A percentile compares a stretch with the other conserved stretches of the same genome.
These are phyloP conservation scores for Anniella stebbinsi DNA, from an alignment of 2,797 vertebrate genomes.

Conservation along the genomic window DNA sequence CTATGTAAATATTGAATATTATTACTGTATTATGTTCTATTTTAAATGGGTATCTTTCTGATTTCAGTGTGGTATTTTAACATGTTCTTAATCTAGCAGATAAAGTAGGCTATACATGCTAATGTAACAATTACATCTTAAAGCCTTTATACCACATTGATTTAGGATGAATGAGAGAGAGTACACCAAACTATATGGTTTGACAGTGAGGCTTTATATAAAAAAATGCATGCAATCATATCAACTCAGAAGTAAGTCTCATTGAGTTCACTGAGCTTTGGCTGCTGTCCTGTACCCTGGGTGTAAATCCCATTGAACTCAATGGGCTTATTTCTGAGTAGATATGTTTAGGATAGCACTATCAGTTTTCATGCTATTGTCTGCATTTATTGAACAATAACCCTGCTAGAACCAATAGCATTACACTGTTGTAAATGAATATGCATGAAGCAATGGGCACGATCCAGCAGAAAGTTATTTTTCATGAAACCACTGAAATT, in stretches of 20 bases:
- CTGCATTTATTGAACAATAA: neutral
- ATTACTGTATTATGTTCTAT: neutral
- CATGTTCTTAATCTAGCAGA: neutral
- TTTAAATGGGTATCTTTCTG: neutral
- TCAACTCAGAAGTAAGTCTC: too few relatives aligned
- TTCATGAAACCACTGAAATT: neutral
- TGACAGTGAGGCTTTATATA: neutral
- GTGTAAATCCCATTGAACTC: neutral
- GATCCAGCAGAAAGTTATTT: slow-evolving; percentile 1
- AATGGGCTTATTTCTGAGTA: neutral
- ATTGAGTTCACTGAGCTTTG: too few relatives aligned
- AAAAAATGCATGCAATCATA: neutral
- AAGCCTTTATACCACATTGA: neutral
- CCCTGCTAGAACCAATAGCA: neutral
- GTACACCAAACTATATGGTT: neutral
- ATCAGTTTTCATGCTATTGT: neutral
- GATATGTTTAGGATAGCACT: neutral
- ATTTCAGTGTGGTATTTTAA: neutral
- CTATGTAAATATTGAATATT: neutral
- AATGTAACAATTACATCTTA: neutral
- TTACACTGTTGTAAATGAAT: neutral
- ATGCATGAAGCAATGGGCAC: neutral
- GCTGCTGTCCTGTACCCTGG: neutral
- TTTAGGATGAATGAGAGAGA: neutral
- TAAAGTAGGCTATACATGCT: neutral